Evolutionary conservation across 1,140 invertebrate species (phyloP).

Genomic region (Aradophagus sp.): DNA sequence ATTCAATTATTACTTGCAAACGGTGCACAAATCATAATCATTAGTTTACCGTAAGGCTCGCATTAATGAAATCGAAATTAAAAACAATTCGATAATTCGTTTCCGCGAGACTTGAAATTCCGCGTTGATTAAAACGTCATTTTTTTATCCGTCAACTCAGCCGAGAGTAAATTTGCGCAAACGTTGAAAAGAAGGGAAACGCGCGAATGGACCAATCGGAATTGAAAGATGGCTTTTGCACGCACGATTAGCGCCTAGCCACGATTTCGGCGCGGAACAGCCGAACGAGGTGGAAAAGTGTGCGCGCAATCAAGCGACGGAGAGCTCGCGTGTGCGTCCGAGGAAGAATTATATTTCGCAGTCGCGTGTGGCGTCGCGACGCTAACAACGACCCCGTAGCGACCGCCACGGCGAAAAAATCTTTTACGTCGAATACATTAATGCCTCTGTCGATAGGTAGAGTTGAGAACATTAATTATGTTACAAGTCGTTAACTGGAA

Average conservation of each 20-base stretch:
- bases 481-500: slow-evolving; percentile 59
- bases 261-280: slow-evolving; percentile 39
- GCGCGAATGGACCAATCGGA: slow-evolving; percentile 21
- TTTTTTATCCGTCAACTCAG: no score
- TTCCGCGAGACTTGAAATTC: no score
- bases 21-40: no score
- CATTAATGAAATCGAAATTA: no score
- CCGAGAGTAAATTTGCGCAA: slow-evolving; percentile 1
- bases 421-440: slow-evolving; percentile 58
- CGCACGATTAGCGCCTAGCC: slow-evolving; percentile 40
- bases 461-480: slow-evolving; percentile 57
- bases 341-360: slow-evolving; percentile 50
- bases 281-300: slow-evolving; percentile 35
- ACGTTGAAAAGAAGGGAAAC: slow-evolving; percentile 2
- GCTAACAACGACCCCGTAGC: slow-evolving; percentile 53
- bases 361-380: slow-evolving; percentile 55
- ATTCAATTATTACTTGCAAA: no score
- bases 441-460: slow-evolving; percentile 58
- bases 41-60: no score
- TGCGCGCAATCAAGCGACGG: slow-evolving; percentile 38
- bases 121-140: no score
- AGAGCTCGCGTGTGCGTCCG: slow-evolving; percentile 46
- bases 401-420: slow-evolving; percentile 47
- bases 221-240: slow-evolving; percentile 27
- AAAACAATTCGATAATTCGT: no score